Evolutionary conservation across 2,797 vertebrate species (phyloP).

Genomic region (Falco naumanni): DNA sequence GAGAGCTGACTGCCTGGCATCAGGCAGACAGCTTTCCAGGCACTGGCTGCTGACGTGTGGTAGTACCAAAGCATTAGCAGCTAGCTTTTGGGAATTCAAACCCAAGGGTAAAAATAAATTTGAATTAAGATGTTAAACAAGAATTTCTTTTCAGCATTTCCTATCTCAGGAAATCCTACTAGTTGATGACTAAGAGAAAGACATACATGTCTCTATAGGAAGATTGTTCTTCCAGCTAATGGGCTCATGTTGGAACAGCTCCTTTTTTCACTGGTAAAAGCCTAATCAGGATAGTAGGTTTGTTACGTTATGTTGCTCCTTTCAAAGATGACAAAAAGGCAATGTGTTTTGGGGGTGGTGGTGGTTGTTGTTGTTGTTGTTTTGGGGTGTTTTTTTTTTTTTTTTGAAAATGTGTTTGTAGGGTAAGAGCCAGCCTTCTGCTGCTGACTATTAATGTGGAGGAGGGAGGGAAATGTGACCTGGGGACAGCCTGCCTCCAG

Average conservation of each 20-base stretch:
- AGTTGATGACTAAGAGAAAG: not conserved
- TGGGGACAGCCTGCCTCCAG: not conserved
- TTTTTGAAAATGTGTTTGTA: not conserved
- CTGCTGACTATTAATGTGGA: not conserved
- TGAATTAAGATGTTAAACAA: not conserved
- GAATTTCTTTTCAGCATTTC: not conserved
- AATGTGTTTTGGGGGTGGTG: not conserved
- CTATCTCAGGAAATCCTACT: not conserved
- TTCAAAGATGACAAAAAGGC: slow-evolving; percentile 17
- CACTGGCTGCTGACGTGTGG: accelerated
- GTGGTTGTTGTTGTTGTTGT: too few relatives aligned
- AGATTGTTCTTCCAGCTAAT: not conserved
- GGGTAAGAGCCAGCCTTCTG: slow-evolving; percentile 19
- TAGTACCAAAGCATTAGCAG: not conserved
- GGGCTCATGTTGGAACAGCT: not conserved
- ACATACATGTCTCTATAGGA: not conserved
- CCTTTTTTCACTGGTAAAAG: not conserved
- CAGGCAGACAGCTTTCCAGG: not conserved
- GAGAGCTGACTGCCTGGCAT: not conserved
- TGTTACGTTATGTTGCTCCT: not conserved
- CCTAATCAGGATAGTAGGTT: slow-evolving; percentile 12
- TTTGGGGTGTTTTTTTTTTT: not conserved
- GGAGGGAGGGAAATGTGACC: slow-evolving; percentile 25
- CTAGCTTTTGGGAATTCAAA: not conserved
- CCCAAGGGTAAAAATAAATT: not conserved